Percentiles rank a stretch among this genome's conserved stretches.
Evolutionary conservation across 2,113 vertebrate species (phyloP).

Genomic region (Labeo catla): DNA sequence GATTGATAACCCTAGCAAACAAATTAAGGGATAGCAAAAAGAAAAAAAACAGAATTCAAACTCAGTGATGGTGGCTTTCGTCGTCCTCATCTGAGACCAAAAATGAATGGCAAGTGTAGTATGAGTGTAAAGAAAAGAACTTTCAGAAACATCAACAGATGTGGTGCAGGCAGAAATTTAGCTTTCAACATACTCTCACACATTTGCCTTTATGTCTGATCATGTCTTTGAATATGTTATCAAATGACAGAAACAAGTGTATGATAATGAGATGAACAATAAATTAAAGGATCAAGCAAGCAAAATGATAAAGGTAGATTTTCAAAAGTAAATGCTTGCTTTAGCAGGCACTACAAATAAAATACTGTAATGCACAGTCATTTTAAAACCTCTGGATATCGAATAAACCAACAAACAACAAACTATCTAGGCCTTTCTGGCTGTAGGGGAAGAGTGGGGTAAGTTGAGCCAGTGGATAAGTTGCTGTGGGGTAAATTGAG

Average conservation of each 20-base stretch:
- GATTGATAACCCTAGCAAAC: not conserved
- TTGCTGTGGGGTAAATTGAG: too few species aligned
- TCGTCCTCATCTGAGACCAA: not conserved
- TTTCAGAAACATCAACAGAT: not conserved
- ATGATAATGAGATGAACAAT: not conserved
- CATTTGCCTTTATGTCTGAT: not conserved
- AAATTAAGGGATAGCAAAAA: not conserved
- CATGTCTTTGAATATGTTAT: not conserved
- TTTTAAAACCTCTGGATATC: not conserved
- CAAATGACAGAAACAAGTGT: not conserved
- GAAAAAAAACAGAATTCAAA: not conserved
- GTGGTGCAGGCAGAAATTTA: not conserved
- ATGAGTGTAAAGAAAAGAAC: not conserved
- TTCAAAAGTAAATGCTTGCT: not conserved
- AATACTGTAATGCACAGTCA: not conserved
- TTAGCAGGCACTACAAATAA: not conserved
- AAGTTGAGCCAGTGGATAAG: too few species aligned
- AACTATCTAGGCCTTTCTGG: not conserved
- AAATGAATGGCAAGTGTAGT: not conserved
- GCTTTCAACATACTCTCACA: not conserved
- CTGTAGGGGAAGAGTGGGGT: too few species aligned
- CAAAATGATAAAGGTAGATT: not conserved
- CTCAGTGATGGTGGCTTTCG: not conserved
- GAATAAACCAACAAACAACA: not conserved
- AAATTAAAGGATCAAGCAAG: not conserved